Conservation (phyloP, 2,797 vertebrate genomes). For the Sylvia borin region DNA sequence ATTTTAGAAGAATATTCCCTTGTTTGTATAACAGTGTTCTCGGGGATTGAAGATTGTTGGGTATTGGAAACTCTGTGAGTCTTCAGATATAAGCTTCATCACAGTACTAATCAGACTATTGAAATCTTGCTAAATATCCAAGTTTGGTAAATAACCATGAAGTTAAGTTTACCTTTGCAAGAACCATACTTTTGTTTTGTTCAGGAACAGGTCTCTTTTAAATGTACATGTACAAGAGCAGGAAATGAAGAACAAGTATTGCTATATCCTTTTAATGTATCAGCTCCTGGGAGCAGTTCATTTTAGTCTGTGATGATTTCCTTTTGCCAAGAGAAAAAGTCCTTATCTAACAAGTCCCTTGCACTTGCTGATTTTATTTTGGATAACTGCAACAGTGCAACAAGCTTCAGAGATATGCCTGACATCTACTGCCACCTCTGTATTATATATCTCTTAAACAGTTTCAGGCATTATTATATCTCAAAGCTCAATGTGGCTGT, state of each 20-base stretch:
- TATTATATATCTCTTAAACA: background rate
- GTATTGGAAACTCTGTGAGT: background rate
- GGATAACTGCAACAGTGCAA: background rate
- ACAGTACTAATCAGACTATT: background rate
- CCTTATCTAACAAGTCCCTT: slow-evolving; percentile 5
- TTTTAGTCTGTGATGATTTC: background rate
- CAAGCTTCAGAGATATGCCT: background rate
- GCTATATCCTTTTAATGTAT: background rate
- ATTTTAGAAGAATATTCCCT: background rate
- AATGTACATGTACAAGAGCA: rapidly evolving
- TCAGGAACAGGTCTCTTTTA: background rate
- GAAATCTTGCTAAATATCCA: background rate
- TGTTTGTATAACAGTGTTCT: background rate
- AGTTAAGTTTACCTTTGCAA: background rate
- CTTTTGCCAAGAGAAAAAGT: background rate
- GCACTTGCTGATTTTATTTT: slow-evolving; percentile 46
- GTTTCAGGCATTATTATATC: slow-evolving; percentile 33
- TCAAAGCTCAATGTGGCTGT: slow-evolving; percentile 5
- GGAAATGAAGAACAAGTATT: background rate
- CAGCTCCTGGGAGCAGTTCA: background rate
- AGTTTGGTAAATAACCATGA: background rate
- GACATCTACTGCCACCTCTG: background rate
- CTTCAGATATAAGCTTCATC: background rate
- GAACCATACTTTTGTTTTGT: background rate
- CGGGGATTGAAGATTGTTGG: rapidly evolving